Evolutionary conservation across 2,113 vertebrate species (phyloP).

Genomic region (Arenaria interpres): DNA sequence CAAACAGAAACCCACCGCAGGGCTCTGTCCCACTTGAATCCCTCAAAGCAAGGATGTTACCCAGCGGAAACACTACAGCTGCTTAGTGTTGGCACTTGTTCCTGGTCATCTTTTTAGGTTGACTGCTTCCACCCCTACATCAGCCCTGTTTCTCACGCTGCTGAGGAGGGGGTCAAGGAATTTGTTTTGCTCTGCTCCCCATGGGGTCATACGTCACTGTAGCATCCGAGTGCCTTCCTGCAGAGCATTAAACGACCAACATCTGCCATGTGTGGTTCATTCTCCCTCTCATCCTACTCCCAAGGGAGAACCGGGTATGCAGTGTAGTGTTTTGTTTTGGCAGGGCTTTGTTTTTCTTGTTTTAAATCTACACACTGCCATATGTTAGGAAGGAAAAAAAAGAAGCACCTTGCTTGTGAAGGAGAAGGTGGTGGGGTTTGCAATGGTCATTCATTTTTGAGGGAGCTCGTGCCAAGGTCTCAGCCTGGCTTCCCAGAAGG

Average conservation of each 20-base stretch:
- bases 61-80: background rate
- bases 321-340: constrained; percentile 13
- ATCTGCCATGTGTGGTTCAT: background rate
- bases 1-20: background rate
- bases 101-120: background rate
- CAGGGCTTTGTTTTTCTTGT: background rate
- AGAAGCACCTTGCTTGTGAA: background rate
- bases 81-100: background rate
- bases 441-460: background rate
- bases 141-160: rapidly evolving
- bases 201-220: background rate
- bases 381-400: background rate
- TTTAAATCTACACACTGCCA: background rate
- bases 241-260: background rate
- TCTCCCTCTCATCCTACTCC: background rate
- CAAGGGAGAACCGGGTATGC: background rate
- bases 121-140: background rate
- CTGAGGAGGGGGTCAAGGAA: background rate
- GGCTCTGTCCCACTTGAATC: background rate
- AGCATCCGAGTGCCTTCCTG: background rate
- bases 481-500: background rate
- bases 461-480: background rate
- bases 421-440: background rate
- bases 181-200: background rate
- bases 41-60: background rate